phyloP scores from a whole-genome alignment of 92 coral and sea anemone species.

The Galaxea fascicularis region DNA sequence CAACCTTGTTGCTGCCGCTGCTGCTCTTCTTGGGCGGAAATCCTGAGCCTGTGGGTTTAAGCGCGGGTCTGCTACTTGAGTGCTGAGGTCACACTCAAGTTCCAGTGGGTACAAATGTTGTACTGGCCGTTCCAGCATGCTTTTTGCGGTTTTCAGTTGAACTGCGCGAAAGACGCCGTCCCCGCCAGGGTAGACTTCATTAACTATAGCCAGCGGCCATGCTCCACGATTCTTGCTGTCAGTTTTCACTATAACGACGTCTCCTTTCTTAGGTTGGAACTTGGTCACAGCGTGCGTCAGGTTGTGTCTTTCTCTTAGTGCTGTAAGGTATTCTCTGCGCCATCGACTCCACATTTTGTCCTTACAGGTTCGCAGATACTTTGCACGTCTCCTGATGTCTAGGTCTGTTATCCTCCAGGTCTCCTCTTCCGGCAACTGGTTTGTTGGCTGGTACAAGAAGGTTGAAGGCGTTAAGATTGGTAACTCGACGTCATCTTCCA shows the following conservation, averaged over 20 bases:
- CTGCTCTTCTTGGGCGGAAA: conserved; percentile 1
- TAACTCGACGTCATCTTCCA: conserved; percentile 20
- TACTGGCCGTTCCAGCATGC: conserved; percentile 33
- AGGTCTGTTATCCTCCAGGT: conserved; percentile 23
- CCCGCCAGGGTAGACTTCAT: conserved; percentile 23
- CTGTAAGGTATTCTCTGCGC: conserved; percentile 31
- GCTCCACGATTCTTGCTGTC: conserved; percentile 50
- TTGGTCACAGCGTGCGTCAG: conserved; percentile 29
- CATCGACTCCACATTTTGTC: conserved; percentile 34
- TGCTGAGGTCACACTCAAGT: not conserved
- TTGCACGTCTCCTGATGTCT: conserved; percentile 21
- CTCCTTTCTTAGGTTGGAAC: conserved; percentile 26
- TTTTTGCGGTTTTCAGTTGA: conserved; percentile 18
- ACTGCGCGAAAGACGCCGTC: conserved; percentile 36
- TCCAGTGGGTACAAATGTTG: conserved; percentile 25
- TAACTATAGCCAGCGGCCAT: conserved; percentile 42
- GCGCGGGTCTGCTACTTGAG: conserved; percentile 1
- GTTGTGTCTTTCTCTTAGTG: conserved; percentile 40
- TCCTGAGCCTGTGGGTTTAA: not conserved
- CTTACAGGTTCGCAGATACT: conserved; percentile 32
- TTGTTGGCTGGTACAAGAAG: conserved; percentile 20
- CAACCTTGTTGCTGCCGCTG: conserved; percentile 19
- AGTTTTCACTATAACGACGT: conserved; percentile 30
- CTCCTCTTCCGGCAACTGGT: conserved; percentile 24
- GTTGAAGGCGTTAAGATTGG: not conserved